Percentiles rank a stretch among this genome's conserved stretches.
phyloP scores from a whole-genome alignment of 2,888 invertebrate species.

The Idaea straminata region DNA sequence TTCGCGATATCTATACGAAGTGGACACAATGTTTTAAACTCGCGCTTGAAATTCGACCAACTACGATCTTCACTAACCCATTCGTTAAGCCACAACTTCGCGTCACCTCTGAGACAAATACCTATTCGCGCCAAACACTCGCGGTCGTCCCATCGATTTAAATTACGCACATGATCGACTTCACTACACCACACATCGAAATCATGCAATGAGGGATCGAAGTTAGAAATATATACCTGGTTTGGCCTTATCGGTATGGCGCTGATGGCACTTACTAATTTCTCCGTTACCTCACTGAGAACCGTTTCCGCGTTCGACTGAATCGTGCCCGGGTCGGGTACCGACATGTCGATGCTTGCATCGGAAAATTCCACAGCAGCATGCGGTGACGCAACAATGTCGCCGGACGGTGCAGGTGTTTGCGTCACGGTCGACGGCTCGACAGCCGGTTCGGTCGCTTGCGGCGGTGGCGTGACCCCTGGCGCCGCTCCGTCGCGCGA shows the following conservation, averaged over 20 bases:
- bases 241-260: neutral
- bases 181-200: slow-evolving; percentile 1
- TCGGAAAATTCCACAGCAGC: neutral
- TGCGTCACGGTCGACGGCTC: neutral
- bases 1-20: neutral
- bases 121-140: slow-evolving; percentile 24
- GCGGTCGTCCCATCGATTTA: slow-evolving; percentile 20
- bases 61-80: slow-evolving; percentile 25
- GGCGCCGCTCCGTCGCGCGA: neutral
- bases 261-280: slow-evolving; percentile 1
- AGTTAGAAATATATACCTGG: neutral
- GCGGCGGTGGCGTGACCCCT: neutral
- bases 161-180: slow-evolving; percentile 14
- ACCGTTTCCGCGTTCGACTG: neutral
- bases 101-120: slow-evolving; percentile 23
- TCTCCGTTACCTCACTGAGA: neutral
- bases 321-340: neutral
- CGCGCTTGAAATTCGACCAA: slow-evolving; percentile 29
- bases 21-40: slow-evolving; percentile 29
- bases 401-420: neutral
- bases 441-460: neutral
- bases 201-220: neutral
- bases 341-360: neutral
- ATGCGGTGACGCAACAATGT: neutral
- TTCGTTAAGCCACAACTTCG: slow-evolving; percentile 22